phyloP scores from a whole-genome alignment of 2,888 invertebrate species.

The Patella pellucida region DNA sequence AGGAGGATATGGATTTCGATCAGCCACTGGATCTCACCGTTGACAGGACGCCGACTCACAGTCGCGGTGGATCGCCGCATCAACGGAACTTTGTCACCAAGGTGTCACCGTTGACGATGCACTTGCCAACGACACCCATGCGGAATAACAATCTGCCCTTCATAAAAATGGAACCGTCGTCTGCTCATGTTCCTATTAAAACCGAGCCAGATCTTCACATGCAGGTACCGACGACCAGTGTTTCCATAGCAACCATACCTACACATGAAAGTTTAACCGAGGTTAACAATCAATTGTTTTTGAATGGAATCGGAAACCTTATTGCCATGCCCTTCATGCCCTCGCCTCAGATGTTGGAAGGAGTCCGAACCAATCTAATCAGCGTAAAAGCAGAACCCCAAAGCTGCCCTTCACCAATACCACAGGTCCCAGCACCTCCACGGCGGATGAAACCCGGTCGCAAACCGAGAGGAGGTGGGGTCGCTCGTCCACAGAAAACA shows the following conservation, averaged over 20 bases:
- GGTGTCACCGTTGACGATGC: slow-evolving; percentile 21
- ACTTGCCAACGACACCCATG: slow-evolving; percentile 28
- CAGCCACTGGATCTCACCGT: slow-evolving; percentile 25
- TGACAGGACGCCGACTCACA: neutral
- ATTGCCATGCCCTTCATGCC: neutral
- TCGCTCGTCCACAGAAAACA: slow-evolving; percentile 28
- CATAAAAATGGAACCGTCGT: slow-evolving; percentile 11
- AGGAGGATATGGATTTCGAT: slow-evolving; percentile 2
- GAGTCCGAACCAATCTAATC: neutral
- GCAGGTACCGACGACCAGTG: neutral
- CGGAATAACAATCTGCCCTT: slow-evolving; percentile 6
- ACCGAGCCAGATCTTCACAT: neutral
- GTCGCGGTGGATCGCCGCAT: neutral
- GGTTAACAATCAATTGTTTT: neutral
- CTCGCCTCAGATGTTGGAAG: neutral
- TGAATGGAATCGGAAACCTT: neutral
- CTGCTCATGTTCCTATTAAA: neutral
- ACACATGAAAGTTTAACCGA: neutral
- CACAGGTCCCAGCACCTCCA: neutral
- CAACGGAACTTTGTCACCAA: neutral
- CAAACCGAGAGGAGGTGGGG: slow-evolving; percentile 28
- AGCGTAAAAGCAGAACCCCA: neutral
- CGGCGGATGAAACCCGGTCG: slow-evolving; percentile 28
- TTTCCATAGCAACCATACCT: neutral
- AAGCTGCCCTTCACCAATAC: neutral